Conservation (phyloP, 2,888 invertebrate genomes). For the Acleris literana region DNA sequence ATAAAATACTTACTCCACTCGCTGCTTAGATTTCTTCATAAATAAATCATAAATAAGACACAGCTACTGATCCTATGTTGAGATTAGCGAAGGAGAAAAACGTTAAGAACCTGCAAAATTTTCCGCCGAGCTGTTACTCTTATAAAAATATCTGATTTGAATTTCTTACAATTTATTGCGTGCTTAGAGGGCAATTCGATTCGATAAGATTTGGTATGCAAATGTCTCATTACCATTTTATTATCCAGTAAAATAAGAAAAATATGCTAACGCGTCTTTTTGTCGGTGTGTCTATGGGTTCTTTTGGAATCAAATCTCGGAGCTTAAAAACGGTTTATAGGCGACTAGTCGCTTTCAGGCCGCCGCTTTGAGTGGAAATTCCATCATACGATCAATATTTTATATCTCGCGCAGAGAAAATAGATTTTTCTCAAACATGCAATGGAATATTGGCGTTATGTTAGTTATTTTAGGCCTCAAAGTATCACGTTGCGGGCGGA, state of each 20-base stretch:
- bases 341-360: constrained; percentile 6
- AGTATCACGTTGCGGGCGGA: too few relatives aligned
- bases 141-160: constrained; percentile 29
- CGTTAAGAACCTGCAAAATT: constrained; percentile 22
- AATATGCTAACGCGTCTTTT: constrained; percentile 28
- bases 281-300: constrained; percentile 17
- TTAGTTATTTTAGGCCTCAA: too few relatives aligned
- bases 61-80: background rate
- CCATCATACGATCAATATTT: constrained; percentile 26
- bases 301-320: constrained; percentile 19
- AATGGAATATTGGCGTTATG: too few relatives aligned
- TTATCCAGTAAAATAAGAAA: constrained; percentile 31
- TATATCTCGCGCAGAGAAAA: constrained; percentile 25
- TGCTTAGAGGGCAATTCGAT: constrained; percentile 34
- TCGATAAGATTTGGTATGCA: constrained; percentile 34
- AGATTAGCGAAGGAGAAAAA: constrained; percentile 19
- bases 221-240: constrained; percentile 35
- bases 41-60: constrained; percentile 19
- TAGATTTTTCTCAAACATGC: too few relatives aligned
- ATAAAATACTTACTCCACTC: background rate
- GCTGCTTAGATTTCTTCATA: constrained; percentile 8
- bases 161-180: constrained; percentile 35
- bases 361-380: constrained; percentile 18
- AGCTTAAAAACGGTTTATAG: constrained; percentile 20
- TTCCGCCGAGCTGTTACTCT: constrained; percentile 25